Evolutionary conservation across 2,113 vertebrate genomes (phyloP).

Genomic region (Cheirogaleus medius): DNA sequence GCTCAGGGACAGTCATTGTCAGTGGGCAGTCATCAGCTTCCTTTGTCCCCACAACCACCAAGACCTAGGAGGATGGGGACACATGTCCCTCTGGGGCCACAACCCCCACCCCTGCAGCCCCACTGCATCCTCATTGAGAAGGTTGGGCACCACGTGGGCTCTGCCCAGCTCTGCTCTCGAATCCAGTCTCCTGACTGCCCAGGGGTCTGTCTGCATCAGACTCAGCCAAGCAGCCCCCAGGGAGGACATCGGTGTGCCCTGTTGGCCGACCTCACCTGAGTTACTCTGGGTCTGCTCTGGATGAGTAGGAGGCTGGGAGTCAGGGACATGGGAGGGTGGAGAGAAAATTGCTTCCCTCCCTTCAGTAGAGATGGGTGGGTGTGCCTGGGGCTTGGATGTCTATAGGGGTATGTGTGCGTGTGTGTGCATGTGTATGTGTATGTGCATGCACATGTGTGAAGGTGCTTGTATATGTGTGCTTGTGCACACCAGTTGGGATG

Average conservation of each 20-base stretch:
- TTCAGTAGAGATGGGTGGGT: neutral
- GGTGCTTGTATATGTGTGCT: neutral
- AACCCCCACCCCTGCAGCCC: neutral
- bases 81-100: neutral
- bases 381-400: neutral
- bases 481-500: neutral
- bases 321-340: neutral
- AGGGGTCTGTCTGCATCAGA: neutral
- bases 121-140: rapidly evolving
- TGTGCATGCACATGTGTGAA: neutral
- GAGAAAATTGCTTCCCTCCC: neutral
- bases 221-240: neutral
- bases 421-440: neutral
- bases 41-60: neutral
- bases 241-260: too few species aligned
- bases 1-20: neutral
- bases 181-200: neutral
- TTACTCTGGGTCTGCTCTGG: neutral
- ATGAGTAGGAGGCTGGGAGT: neutral
- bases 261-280: neutral
- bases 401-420: too few species aligned
- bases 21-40: neutral
- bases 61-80: neutral
- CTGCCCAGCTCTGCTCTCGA: neutral
- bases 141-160: neutral